Conservation (phyloP, 2,797 vertebrate species). For the Muraenolepis orangiensis region DNA sequence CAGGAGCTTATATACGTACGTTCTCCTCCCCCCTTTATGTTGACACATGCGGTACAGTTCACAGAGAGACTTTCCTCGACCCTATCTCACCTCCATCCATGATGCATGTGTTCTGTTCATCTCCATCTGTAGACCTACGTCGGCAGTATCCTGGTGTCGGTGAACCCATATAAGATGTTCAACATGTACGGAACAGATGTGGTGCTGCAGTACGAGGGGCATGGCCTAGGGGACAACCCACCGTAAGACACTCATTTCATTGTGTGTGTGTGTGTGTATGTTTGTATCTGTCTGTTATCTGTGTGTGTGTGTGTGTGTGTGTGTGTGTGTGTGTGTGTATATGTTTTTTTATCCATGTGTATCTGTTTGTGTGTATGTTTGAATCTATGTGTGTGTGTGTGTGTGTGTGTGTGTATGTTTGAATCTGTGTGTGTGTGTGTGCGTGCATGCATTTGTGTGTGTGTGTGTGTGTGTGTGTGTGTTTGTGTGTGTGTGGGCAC, state of each 20-base stretch:
- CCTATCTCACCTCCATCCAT: background rate
- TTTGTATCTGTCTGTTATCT: background rate
- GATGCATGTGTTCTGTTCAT: slow-evolving; percentile 9
- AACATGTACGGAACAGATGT: slow-evolving; percentile 91
- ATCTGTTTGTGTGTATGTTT: background rate
- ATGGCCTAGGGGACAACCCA: slow-evolving; percentile 87
- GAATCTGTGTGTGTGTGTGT: background rate
- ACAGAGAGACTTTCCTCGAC: slow-evolving; percentile 10
- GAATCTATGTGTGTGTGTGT: background rate
- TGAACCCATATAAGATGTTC: slow-evolving; percentile 91
- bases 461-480: background rate
- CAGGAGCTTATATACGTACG: slow-evolving; percentile 90
- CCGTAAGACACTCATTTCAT: slow-evolving; percentile 81
- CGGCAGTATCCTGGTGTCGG: slow-evolving; percentile 90
- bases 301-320: background rate
- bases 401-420: slow-evolving; percentile 1
- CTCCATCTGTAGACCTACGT: slow-evolving; percentile 84
- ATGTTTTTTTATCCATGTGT: too few relatives aligned
- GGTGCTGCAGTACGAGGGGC: slow-evolving; percentile 87
- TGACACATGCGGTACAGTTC: slow-evolving; percentile 13
- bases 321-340: background rate
- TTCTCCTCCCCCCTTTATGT: slow-evolving; percentile 20
- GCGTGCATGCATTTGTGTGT: background rate
- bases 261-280: background rate
- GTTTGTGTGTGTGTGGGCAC: background rate